Evolutionary conservation across 2,113 vertebrate genomes (phyloP).

Genomic region (Columba janthina): DNA sequence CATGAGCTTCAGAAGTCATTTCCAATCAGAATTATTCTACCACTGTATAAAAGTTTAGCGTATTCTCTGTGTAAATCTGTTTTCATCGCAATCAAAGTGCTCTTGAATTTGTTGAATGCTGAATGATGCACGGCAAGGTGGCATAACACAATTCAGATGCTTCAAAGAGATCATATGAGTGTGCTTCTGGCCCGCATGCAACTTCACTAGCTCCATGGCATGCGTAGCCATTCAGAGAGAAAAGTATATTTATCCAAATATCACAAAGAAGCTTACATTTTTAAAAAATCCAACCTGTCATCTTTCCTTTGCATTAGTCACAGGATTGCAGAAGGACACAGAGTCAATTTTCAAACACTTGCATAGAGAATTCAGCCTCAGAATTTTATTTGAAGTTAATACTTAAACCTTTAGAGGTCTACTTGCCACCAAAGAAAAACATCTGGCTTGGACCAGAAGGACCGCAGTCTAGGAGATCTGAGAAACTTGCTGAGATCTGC

Average conservation of each 20-base stretch:
- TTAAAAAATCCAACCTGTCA: neutral
- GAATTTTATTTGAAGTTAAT: neutral
- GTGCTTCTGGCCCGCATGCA: neutral
- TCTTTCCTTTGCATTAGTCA: neutral
- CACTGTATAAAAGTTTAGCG: neutral
- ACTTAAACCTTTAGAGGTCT: neutral
- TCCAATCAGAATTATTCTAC: neutral
- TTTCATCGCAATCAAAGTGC: neutral
- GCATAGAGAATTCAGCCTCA: neutral
- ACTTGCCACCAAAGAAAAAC: neutral
- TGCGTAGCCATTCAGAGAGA: neutral
- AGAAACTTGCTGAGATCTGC: neutral
- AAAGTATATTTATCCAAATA: neutral
- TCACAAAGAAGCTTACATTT: neutral
- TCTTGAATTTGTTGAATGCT: neutral
- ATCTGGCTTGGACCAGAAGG: neutral
- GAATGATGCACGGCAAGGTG: neutral
- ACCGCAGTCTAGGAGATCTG: neutral
- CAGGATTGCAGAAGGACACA: neutral
- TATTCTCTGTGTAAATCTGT: neutral
- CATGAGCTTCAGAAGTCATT: neutral
- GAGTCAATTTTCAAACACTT: neutral
- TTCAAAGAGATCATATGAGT: neutral
- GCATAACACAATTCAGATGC: neutral
- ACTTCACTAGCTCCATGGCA: accelerated